Evolutionary conservation across 2,113 vertebrate genomes (phyloP).

Genomic region (Saguinus imperator): DNA sequence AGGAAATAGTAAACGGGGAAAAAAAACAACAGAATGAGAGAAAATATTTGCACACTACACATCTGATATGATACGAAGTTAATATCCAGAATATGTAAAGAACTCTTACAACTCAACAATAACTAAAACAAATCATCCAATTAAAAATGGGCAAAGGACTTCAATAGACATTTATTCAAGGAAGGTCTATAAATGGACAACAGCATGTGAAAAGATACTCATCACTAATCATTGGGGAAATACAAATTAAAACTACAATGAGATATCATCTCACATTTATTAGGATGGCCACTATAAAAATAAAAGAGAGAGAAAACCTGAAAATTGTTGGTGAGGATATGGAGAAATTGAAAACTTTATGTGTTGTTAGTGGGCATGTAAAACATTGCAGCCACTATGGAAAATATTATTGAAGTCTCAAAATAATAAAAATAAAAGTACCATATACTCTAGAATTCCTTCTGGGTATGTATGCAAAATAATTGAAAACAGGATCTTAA

Average conservation of each 20-base stretch:
- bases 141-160: background rate
- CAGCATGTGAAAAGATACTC: background rate
- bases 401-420: background rate
- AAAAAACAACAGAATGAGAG: background rate
- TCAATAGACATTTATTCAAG: background rate
- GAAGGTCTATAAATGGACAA: background rate
- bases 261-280: background rate
- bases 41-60: background rate
- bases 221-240: background rate
- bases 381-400: background rate
- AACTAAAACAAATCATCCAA: background rate
- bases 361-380: background rate
- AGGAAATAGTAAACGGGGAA: background rate
- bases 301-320: background rate
- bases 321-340: background rate
- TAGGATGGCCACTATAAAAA: background rate
- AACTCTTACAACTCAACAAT: background rate
- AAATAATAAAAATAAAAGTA: background rate
- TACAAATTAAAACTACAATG: background rate
- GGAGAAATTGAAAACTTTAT: background rate
- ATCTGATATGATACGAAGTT: background rate
- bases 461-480: background rate
- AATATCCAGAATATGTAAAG: background rate
- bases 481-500: background rate
- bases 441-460: background rate